A percentile compares a stretch with the other conserved stretches of the same genome.
These are phyloP conservation scores for Galeopterus variegatus DNA, from an alignment of 2,113 vertebrate species.

Conservation along the genomic window DNA sequence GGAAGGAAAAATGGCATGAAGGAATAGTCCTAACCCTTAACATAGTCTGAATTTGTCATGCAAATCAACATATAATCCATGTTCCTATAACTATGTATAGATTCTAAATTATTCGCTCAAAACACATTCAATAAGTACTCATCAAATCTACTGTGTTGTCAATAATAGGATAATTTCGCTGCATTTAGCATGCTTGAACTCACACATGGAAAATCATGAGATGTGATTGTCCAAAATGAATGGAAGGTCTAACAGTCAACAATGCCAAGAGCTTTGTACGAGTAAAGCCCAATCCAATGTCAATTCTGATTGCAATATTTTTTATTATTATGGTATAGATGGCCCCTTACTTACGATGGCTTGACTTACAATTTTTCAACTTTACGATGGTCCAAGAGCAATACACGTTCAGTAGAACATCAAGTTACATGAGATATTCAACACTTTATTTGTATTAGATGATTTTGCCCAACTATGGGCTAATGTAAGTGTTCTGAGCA, in stretches of 20 bases:
- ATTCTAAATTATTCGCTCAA: constrained; percentile 52
- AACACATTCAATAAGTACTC: constrained; percentile 30
- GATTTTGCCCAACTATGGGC: too few species aligned
- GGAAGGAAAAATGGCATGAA: not conserved
- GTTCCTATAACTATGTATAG: constrained; percentile 2
- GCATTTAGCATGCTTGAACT: constrained; percentile 27
- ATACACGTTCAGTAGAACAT: too few species aligned
- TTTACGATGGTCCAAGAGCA: too few species aligned
- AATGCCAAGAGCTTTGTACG: not conserved
- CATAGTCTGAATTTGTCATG: not conserved
- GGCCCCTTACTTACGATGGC: too few species aligned
- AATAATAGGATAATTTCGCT: constrained; percentile 54
- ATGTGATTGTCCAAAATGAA: constrained; percentile 20
- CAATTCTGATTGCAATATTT: constrained; percentile 20
- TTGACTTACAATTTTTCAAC: too few species aligned
- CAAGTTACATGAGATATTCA: too few species aligned
- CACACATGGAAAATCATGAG: not conserved
- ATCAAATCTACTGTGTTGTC: constrained; percentile 8
- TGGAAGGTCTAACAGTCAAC: not conserved
- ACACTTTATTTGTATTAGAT: too few species aligned
- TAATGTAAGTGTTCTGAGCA: too few species aligned
- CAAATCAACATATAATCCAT: not conserved
- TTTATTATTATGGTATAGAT: not conserved
- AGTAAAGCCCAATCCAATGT: constrained; percentile 1
- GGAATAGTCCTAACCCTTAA: not conserved